A percentile compares a stretch with the other conserved stretches of the same genome.
These are phyloP conservation scores for Rhagologus leucostigma DNA, from an alignment of 2,113 vertebrate genomes.

Conservation along the genomic window DNA sequence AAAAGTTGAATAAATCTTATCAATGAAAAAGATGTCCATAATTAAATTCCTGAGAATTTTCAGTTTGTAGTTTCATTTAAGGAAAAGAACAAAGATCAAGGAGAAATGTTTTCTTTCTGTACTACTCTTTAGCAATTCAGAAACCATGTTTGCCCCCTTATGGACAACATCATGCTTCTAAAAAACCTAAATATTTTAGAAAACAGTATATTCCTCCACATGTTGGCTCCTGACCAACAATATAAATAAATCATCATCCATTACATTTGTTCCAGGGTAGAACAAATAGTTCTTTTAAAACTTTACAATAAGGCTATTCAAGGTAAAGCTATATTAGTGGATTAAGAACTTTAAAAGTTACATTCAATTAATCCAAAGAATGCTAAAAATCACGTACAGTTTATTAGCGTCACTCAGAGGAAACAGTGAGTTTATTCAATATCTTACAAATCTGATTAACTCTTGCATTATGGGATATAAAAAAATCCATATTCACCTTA, in stretches of 20 bases:
- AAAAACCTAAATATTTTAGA: conserved; percentile 78
- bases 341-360: conserved; percentile 75
- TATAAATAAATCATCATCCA: conserved; percentile 77
- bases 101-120: not conserved
- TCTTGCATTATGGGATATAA: conserved; percentile 26
- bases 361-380: conserved; percentile 84
- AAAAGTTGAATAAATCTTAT: not conserved
- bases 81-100: not conserved
- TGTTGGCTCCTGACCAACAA: conserved; percentile 61
- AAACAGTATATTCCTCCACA: conserved; percentile 75
- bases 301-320: conserved; percentile 82
- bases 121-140: conserved; percentile 36
- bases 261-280: conserved; percentile 73
- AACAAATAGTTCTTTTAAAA: conserved; percentile 76
- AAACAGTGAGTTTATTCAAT: conserved; percentile 39
- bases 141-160: not conserved
- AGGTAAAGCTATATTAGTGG: conserved; percentile 70
- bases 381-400: conserved; percentile 76
- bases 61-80: not conserved
- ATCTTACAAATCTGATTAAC: conserved; percentile 57
- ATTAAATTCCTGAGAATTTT: not conserved
- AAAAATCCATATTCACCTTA: conserved; percentile 36
- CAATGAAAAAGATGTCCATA: not conserved
- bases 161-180: conserved; percentile 63
- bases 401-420: conserved; percentile 52